phyloP scores from a whole-genome alignment of 2,888 invertebrate species.

The Diadegma fenestrale region DNA sequence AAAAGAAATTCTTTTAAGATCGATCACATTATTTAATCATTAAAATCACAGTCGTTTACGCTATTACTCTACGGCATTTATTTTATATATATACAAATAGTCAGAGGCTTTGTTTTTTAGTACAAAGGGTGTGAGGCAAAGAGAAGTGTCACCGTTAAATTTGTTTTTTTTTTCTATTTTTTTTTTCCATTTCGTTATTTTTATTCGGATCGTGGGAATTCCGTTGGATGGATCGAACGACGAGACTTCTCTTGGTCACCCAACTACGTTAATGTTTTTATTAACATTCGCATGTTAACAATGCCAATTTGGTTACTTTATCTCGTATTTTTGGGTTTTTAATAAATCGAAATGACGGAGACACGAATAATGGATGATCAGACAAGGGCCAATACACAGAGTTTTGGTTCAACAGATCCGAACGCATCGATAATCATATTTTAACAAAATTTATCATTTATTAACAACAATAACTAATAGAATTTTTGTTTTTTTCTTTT shows the following conservation, averaged over 20 bases:
- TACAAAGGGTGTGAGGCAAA: conserved; percentile 70
- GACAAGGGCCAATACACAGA: conserved; percentile 74
- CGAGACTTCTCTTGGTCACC: conserved; percentile 72
- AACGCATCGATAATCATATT: conserved; percentile 73
- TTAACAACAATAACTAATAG: conserved; percentile 69
- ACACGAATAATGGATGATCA: conserved; percentile 71
- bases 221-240: conserved; percentile 59
- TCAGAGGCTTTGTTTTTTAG: conserved; percentile 58
- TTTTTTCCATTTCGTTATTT: neutral
- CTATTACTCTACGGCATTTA: conserved; percentile 74
- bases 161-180: neutral
- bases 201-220: neutral
- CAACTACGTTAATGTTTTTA: conserved; percentile 66
- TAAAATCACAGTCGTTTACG: conserved; percentile 72
- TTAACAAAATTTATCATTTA: conserved; percentile 70
- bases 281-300: conserved; percentile 70
- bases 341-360: conserved; percentile 70
- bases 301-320: conserved; percentile 71
- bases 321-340: conserved; percentile 27
- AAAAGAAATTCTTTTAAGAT: conserved; percentile 70
- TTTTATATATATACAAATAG: conserved; percentile 70
- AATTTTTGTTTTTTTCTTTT: too few species aligned
- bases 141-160: conserved; percentile 71
- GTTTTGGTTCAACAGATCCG: conserved; percentile 73
- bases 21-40: conserved; percentile 69